Evolutionary conservation across 1,140 invertebrate species (phyloP).

Genomic region (Glossosoma conforme): DNA sequence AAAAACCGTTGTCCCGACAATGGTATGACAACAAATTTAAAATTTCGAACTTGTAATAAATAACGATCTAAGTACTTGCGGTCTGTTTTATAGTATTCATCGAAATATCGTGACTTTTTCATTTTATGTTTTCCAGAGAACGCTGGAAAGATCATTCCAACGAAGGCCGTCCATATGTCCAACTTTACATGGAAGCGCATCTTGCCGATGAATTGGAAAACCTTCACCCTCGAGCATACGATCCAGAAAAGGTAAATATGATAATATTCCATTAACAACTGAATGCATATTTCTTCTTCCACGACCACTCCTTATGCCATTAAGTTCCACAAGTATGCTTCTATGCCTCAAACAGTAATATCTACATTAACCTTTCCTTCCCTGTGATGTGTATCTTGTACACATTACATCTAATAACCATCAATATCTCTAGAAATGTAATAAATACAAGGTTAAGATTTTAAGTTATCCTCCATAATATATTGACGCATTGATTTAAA

Average conservation of each 20-base stretch:
- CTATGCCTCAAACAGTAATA: too few relatives aligned
- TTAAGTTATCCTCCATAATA: too few relatives aligned
- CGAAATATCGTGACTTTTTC: background rate
- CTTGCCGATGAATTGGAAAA: slow-evolving; percentile 19
- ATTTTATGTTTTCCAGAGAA: background rate
- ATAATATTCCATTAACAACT: too few relatives aligned
- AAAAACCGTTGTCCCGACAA: background rate
- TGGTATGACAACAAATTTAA: background rate
- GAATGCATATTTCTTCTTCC: too few relatives aligned
- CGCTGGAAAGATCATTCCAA: slow-evolving; percentile 1
- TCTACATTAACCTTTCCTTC: too few relatives aligned
- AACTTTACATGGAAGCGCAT: slow-evolving; percentile 24
- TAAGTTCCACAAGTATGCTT: too few relatives aligned
- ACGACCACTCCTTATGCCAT: too few relatives aligned
- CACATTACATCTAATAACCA: too few relatives aligned
- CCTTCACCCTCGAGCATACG: slow-evolving; percentile 20
- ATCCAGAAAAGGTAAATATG: slow-evolving; percentile 22
- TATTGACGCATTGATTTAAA: too few relatives aligned
- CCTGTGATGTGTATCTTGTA: too few relatives aligned
- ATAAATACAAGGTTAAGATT: too few relatives aligned
- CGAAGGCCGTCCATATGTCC: slow-evolving; percentile 17
- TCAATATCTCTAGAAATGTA: too few relatives aligned
- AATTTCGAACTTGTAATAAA: background rate
- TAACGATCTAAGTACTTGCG: background rate
- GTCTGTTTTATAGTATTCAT: background rate